A percentile compares a stretch with the other conserved stretches of the same genome.
These are phyloP conservation scores for Callocephalon fimbriatum DNA, from an alignment of 2,113 vertebrate genomes.

Conservation along the genomic window DNA sequence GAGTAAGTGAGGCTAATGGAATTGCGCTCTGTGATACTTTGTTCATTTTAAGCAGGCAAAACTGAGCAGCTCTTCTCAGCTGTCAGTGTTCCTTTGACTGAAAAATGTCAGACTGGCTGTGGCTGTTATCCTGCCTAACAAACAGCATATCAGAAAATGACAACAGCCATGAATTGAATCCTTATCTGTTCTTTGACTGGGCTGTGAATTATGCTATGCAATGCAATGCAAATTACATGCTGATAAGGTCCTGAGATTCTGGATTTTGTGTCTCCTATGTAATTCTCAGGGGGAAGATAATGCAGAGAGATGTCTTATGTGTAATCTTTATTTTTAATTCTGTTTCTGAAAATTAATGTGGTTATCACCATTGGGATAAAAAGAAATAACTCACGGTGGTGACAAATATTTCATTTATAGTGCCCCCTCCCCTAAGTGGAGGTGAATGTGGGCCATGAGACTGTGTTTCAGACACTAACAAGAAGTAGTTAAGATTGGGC, in stretches of 20 bases:
- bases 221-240: neutral
- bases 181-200: neutral
- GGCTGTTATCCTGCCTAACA: neutral
- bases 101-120: neutral
- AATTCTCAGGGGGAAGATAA: neutral
- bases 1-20: neutral
- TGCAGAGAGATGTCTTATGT: neutral
- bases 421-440: neutral
- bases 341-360: neutral
- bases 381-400: neutral
- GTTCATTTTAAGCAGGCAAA: neutral
- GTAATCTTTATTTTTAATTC: constrained; percentile 27
- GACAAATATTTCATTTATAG: neutral
- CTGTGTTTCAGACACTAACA: neutral
- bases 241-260: neutral
- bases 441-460: neutral
- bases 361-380: neutral
- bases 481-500: neutral
- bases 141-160: neutral
- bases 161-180: neutral
- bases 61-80: neutral
- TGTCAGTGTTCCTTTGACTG: neutral
- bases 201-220: neutral
- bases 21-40: neutral
- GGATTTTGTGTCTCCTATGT: neutral